Conservation (phyloP, 2,888 invertebrate genomes). For the Troglohyphantes excavatus region DNA sequence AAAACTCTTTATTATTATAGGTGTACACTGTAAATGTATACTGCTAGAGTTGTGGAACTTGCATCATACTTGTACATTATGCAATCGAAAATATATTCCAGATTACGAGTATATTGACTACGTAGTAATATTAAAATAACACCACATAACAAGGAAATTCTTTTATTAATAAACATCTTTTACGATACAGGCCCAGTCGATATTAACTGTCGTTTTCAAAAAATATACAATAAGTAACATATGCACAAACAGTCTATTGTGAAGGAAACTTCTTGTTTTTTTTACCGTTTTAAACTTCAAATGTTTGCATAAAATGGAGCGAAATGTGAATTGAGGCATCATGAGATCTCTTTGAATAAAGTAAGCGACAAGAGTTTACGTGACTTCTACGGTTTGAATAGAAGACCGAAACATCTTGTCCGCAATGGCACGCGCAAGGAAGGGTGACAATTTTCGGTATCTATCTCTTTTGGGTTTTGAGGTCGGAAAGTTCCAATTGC, state of each 20-base stretch:
- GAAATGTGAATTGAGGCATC: neutral
- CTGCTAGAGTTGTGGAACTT: too few relatives aligned
- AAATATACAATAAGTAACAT: neutral
- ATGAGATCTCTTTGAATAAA: neutral
- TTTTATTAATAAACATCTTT: neutral
- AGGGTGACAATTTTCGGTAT: constrained; percentile 33
- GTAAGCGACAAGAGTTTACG: constrained; percentile 58
- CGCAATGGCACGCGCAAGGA: constrained; percentile 60
- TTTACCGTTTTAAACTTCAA: too few relatives aligned
- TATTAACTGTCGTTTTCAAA: neutral
- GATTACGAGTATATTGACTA: too few relatives aligned
- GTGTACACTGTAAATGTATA: too few relatives aligned
- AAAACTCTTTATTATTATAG: too few relatives aligned
- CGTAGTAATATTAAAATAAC: too few relatives aligned
- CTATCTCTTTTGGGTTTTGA: too few relatives aligned
- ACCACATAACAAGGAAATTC: neutral
- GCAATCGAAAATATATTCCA: too few relatives aligned
- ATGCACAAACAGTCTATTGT: neutral
- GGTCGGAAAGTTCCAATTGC: too few relatives aligned
- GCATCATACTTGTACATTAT: too few relatives aligned
- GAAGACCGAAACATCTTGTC: constrained; percentile 76
- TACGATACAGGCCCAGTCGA: neutral
- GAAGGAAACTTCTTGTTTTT: neutral
- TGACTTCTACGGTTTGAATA: constrained; percentile 73
- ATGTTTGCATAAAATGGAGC: neutral